Base-by-base conservation (phyloP, 2,113 vertebrate species). In the Lepisosteus oculatus region DNA sequence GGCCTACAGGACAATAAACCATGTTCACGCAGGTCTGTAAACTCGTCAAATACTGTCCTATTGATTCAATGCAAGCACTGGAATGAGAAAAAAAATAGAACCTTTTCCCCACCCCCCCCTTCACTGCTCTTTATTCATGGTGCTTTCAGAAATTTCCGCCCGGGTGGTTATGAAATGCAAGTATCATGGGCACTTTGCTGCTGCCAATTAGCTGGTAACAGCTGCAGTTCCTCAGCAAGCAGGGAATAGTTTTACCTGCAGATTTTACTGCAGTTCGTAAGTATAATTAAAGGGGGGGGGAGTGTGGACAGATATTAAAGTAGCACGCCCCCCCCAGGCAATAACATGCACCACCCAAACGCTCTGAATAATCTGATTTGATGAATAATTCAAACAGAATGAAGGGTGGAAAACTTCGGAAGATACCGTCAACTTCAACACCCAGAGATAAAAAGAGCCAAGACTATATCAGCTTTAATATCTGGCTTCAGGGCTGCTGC, bases 1-100 rank as follows among this genome's bases (percentile, higher is more conserved):
- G 61, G 73, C 77, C 69, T 65, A 11, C 14, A 63, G 69, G 76
- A 83, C 75, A 80, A 79, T 80, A 74, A 69, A 43, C 64, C 64
- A 76, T 70, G 72, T 78, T 57, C 69, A 76, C 42, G 17, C 59
- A 65, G 76, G 69, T 73, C 74, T 11, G 45, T 55, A 45, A 55
- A 67, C 69, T 80, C 73, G 76, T 79, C 79, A 76, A 73, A 76
- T 3, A 12, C 43, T 13, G 6, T 14, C n/a, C 13, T n/a, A 29
- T 29, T 73, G 72, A 71, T 59, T 73, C 69, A 70, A 73, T 72
- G 76, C 72, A 75, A 66, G 72, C 15, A 47, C 59, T 64, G 67
- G 75, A 51, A 77, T n/a, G 45, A 29, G 45, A 65, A 43, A 74
- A 59, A 47, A 57, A 64, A 71, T 41, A 54, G 42, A 5, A n/a